Conservation (phyloP, 2,888 invertebrate genomes). For the Drosophila tanythrix region DNA sequence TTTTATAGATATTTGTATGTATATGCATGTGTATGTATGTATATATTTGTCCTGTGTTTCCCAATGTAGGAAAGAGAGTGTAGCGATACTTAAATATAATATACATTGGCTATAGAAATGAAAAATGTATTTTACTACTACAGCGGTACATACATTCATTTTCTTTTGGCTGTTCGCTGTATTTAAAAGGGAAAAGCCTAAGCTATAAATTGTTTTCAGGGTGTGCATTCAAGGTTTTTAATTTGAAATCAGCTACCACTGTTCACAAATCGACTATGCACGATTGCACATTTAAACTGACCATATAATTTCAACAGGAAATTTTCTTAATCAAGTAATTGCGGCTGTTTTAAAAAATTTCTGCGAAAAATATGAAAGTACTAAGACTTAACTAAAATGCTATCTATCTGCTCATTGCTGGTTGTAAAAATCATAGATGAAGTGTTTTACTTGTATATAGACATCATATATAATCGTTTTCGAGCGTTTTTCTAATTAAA, state of each 20-base stretch:
- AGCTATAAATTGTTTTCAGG: neutral
- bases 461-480: neutral
- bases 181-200: neutral
- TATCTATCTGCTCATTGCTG: neutral
- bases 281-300: conserved; percentile 37
- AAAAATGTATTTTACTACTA: neutral
- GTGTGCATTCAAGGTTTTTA: conserved; percentile 6
- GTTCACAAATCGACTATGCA: conserved; percentile 38
- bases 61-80: neutral
- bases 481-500: neutral
- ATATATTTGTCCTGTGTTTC: neutral
- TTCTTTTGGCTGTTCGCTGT: neutral
- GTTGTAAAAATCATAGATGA: neutral
- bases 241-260: conserved; percentile 26
- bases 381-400: neutral
- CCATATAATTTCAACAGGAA: conserved; percentile 42
- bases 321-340: conserved; percentile 8
- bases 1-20: neutral
- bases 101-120: neutral
- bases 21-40: neutral
- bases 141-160: neutral
- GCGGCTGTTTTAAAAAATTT: neutral
- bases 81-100: neutral
- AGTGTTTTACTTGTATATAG: neutral
- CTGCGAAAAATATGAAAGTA: conserved; percentile 43